A percentile compares a stretch with the other conserved stretches of the same genome.
These are phyloP conservation scores for Podilymbus podiceps DNA, from an alignment of 2,113 vertebrate genomes.

Conservation along the genomic window DNA sequence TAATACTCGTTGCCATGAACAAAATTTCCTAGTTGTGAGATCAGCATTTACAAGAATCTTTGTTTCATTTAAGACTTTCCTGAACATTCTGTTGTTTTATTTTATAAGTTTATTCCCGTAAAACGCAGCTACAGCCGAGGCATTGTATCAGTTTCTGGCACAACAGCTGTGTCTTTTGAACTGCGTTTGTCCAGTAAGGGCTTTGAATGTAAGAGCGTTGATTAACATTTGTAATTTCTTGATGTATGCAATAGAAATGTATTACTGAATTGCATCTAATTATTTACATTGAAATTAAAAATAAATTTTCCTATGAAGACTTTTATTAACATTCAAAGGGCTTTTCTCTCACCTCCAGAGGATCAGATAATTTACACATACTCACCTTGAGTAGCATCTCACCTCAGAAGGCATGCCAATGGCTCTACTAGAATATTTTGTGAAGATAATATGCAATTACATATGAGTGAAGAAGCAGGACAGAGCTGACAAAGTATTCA, in stretches of 20 bases:
- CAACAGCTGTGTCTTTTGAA: neutral
- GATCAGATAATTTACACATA: neutral
- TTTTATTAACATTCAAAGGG: neutral
- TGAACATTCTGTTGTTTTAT: neutral
- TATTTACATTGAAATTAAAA: neutral
- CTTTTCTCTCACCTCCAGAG: neutral
- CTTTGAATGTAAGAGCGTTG: neutral
- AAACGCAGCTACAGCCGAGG: neutral
- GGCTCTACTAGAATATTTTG: neutral
- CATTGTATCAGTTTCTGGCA: neutral
- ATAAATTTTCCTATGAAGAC: neutral
- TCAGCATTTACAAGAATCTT: neutral
- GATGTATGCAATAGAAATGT: neutral
- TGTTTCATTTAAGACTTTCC: neutral
- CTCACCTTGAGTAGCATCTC: neutral
- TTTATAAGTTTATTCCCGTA: neutral
- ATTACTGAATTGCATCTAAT: neutral
- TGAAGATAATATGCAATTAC: neutral
- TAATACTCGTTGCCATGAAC: neutral
- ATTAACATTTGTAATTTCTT: neutral
- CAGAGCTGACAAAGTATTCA: neutral
- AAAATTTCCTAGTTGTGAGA: neutral
- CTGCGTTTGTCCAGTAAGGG: neutral
- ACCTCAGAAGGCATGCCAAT: neutral
- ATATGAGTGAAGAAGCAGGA: neutral